phyloP scores from a whole-genome alignment of 1,140 invertebrate species.

The Venustaconcha ellipsiformis region DNA sequence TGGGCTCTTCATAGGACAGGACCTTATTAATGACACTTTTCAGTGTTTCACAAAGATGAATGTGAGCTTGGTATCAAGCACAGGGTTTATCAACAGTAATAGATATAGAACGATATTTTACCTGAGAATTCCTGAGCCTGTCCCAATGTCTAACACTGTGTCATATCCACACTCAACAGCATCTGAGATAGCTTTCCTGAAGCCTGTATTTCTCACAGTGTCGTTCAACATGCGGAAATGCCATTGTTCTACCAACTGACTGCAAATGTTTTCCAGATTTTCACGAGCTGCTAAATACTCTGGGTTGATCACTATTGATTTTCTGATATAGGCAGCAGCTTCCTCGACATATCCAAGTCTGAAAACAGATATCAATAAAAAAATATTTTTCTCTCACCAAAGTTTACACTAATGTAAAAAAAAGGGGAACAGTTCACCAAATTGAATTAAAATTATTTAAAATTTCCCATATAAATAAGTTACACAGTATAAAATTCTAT shows the following conservation, averaged over 20 bases:
- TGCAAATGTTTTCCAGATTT: constrained; percentile 69
- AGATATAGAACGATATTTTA: constrained; percentile 28
- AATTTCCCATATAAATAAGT: too few species aligned
- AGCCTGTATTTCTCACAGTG: constrained; percentile 76
- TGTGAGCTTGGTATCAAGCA: too few species aligned
- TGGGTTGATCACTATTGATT: constrained; percentile 61
- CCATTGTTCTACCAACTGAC: constrained; percentile 78
- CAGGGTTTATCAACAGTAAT: too few species aligned
- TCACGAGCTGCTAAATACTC: constrained; percentile 59
- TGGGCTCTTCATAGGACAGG: too few species aligned
- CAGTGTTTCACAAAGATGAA: too few species aligned
- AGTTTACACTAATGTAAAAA: too few species aligned
- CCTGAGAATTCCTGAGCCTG: constrained; percentile 79
- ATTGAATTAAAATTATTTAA: too few species aligned
- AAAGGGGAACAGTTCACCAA: too few species aligned
- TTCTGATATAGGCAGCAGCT: constrained; percentile 61
- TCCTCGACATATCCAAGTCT: constrained; percentile 41
- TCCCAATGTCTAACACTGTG: constrained; percentile 80
- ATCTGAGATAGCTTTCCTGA: constrained; percentile 75
- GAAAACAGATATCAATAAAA: too few species aligned
- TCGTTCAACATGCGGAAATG: constrained; percentile 88
- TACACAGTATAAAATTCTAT: too few species aligned
- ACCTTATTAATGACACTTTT: too few species aligned
- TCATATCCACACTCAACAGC: constrained; percentile 72
- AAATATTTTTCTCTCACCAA: too few species aligned